Conservation (phyloP, 1,140 invertebrate genomes). For the Drosophila ananassae region DNA sequence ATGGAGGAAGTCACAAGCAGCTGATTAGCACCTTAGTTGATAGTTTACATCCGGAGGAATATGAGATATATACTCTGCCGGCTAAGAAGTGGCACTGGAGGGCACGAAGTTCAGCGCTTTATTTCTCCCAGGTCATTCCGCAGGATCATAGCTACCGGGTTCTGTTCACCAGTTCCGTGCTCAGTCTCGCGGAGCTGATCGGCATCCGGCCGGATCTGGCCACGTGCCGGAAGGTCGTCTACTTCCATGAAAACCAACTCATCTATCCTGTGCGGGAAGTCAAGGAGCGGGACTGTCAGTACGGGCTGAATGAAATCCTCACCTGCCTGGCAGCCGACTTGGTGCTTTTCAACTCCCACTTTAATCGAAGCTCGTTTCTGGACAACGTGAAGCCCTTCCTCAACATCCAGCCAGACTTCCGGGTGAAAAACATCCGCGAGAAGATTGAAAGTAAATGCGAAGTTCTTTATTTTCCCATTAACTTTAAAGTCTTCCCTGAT, state of each 20-base stretch:
- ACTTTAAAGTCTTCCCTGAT: constrained; percentile 83
- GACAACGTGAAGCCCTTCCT: constrained; percentile 87
- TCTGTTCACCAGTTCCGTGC: constrained; percentile 89
- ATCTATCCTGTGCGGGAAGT: constrained; percentile 89
- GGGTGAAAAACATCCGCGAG: constrained; percentile 85
- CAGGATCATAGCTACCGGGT: constrained; percentile 85
- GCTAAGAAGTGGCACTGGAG: constrained; percentile 93
- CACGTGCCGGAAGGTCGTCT: constrained; percentile 87
- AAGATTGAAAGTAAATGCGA: constrained; percentile 87
- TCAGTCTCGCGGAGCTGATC: constrained; percentile 89
- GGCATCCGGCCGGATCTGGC: constrained; percentile 88
- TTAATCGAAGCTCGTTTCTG: constrained; percentile 89
- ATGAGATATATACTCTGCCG: constrained; percentile 86
- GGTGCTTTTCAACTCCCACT: constrained; percentile 90
- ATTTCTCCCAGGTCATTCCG: constrained; percentile 87
- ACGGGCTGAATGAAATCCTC: constrained; percentile 91
- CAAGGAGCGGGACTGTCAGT: constrained; percentile 90
- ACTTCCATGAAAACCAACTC: constrained; percentile 93
- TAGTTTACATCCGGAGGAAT: constrained; percentile 75
- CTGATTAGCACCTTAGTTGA: constrained; percentile 86
- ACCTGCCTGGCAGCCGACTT: constrained; percentile 89
- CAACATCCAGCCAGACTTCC: constrained; percentile 88
- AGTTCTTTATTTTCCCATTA: constrained; percentile 89
- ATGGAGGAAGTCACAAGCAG: constrained; percentile 89
- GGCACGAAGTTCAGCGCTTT: constrained; percentile 88